Conservation (phyloP, 1,140 invertebrate species). For the Tetragonula clypearis region DNA sequence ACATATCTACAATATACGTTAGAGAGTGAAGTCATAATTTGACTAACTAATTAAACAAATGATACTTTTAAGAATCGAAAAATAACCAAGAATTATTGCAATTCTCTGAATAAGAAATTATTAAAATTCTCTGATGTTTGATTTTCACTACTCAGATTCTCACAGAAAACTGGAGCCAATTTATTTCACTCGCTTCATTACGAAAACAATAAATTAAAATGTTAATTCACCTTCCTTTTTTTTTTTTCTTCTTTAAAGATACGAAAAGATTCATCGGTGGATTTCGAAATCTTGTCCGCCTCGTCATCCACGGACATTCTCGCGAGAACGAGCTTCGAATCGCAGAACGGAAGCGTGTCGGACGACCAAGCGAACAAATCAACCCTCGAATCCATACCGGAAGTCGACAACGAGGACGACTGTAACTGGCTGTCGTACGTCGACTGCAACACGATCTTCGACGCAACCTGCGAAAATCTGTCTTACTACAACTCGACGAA, state of each 20-base stretch:
- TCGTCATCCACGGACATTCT: not conserved
- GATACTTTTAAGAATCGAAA: too few relatives aligned
- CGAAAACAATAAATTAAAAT: not conserved
- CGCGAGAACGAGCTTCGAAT: not conserved
- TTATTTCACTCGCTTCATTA: not conserved
- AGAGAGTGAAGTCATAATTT: too few relatives aligned
- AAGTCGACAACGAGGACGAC: not conserved
- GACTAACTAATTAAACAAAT: too few relatives aligned
- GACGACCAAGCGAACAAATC: not conserved
- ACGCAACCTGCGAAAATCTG: constrained; percentile 32
- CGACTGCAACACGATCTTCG: constrained; percentile 29
- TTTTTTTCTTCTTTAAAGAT: constrained; percentile 24
- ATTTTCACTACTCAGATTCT: too few relatives aligned
- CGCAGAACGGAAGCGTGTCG: not conserved
- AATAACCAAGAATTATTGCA: too few relatives aligned
- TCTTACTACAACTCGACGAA: constrained; percentile 49
- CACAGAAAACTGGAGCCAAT: not conserved
- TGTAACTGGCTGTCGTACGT: constrained; percentile 14
- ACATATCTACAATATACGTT: too few relatives aligned
- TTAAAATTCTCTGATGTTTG: too few relatives aligned
- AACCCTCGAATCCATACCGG: not conserved
- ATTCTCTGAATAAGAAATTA: too few relatives aligned
- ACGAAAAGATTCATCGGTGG: not conserved
- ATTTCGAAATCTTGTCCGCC: not conserved
- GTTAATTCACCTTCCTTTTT: not conserved